phyloP scores from a whole-genome alignment of 2,113 vertebrate species.

The Seriola rivoliana region DNA sequence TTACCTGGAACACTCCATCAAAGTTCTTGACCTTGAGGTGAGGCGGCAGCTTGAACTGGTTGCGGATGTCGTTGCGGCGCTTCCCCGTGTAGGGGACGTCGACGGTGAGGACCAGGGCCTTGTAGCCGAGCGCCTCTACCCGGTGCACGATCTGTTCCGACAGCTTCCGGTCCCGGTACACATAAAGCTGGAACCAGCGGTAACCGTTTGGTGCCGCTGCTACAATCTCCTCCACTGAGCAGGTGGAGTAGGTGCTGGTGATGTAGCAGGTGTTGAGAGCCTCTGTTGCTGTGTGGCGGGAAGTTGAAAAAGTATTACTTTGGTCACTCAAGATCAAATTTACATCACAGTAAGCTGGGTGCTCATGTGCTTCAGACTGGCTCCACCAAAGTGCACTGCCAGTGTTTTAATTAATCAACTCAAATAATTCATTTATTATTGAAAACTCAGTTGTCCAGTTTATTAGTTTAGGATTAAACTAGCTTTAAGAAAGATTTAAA shows the following conservation, averaged over 20 bases:
- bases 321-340: not conserved
- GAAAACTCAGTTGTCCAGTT: too few species aligned
- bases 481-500: too few species aligned
- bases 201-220: conserved; percentile 85
- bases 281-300: conserved; percentile 84
- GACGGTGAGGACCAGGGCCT: conserved; percentile 91
- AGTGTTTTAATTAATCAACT: too few species aligned
- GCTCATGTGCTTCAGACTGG: too few species aligned
- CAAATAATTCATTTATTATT: too few species aligned
- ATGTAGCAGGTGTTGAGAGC: conserved; percentile 89
- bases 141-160: conserved; percentile 88
- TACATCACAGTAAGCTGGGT: too few species aligned
- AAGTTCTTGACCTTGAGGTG: conserved; percentile 91
- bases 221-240: conserved; percentile 91
- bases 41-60: conserved; percentile 88
- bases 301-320: not conserved
- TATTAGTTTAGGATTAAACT: too few species aligned
- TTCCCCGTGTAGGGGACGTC: conserved; percentile 91
- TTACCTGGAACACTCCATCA: conserved; percentile 88
- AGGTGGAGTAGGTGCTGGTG: conserved; percentile 91
- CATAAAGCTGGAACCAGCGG: conserved; percentile 95
- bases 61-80: conserved; percentile 89
- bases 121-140: conserved; percentile 89
- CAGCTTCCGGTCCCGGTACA: conserved; percentile 88
- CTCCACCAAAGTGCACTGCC: too few species aligned